Base-by-base conservation (phyloP, 2,888 invertebrate genomes). In the Julus scandinavius region DNA sequence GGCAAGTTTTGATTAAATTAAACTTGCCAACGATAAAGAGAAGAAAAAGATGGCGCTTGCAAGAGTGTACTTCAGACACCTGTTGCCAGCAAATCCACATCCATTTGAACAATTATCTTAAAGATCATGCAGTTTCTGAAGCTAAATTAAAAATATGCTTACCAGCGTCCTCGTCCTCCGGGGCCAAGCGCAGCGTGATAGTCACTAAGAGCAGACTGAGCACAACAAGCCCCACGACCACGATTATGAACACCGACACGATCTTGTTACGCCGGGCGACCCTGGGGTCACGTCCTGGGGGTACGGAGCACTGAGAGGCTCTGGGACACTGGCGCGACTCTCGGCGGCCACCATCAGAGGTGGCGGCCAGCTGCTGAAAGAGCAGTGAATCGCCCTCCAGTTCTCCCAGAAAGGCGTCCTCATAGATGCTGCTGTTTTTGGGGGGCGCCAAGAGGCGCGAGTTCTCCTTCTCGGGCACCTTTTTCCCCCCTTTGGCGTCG, bases 191-290 rank as follows among this genome's bases (percentile, higher is more conserved):
- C 38, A 87, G 38, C 38, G 63, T 50, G 29, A 88, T 13, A 38
- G 88, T 88, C 38, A 88, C 88, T 9, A 88, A 29, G 5, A 88
- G 63, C 1, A 88, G 40, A 38, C 88, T 88, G n/a, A 88, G 49
- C 17, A 88, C 88, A 11, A 85, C 87, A 7, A 88, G 45, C 41
- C 88, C 88, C 1, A 88, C 87, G 11, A 40, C 86, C 2, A 49
- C 83, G 72, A 88, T 88, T 3, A 88, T 88, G 49, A 88, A 87
- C 41, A 54, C 80, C 45, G 88, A 87, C 13, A 88, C 88, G n/a
- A 87, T 86, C 45, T 87, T 88, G 15, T 50, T 86, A 6, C 88
- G 63, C 6, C 88, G 17, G 1, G 63, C 38, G 7, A 38, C 45
- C 41, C 86, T 88, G 4, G 86, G 88, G 41, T 88, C 87, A 4